Conservation (phyloP, 2,797 vertebrate species). For the Myripristis murdjan region DNA sequence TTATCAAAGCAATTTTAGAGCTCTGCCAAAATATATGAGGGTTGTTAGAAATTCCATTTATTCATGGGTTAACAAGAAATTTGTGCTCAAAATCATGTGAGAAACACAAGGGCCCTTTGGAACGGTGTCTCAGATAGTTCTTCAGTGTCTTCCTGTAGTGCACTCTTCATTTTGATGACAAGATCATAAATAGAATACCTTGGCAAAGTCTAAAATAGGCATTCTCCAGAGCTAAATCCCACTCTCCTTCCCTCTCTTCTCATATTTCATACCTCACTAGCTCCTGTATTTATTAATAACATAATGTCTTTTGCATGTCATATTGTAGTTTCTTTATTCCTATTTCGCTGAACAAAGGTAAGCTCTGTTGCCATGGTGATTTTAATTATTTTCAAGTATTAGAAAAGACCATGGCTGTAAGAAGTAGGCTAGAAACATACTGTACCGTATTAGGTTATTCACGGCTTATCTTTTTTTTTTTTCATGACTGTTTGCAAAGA, state of each 20-base stretch:
- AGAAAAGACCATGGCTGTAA: conserved; percentile 65
- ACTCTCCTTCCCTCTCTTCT: conserved; percentile 64
- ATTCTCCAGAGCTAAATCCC: conserved; percentile 65
- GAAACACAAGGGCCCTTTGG: conserved; percentile 45
- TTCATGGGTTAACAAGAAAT: conserved; percentile 32
- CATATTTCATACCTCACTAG: conserved; percentile 75
- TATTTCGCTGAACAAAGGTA: conserved; percentile 77
- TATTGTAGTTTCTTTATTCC: conserved; percentile 66
- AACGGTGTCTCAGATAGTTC: conserved; percentile 29
- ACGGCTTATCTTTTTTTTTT: neutral
- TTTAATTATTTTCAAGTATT: conserved; percentile 75
- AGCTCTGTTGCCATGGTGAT: conserved; percentile 80
- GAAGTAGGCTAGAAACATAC: conserved; percentile 54
- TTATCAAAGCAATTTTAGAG: conserved; percentile 48
- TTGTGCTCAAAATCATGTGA: conserved; percentile 52
- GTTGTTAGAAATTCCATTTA: conserved; percentile 49
- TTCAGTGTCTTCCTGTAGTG: conserved; percentile 28
- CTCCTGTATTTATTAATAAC: conserved; percentile 71
- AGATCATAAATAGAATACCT: conserved; percentile 68
- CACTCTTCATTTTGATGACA: conserved; percentile 64
- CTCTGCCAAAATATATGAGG: conserved; percentile 52
- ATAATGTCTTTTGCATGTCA: conserved; percentile 75
- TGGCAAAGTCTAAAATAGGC: conserved; percentile 53
- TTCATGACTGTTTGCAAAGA: neutral
- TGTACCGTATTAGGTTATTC: conserved; percentile 43